Conservation (phyloP, 2,888 invertebrate species). For the Spodoptera littoralis region DNA sequence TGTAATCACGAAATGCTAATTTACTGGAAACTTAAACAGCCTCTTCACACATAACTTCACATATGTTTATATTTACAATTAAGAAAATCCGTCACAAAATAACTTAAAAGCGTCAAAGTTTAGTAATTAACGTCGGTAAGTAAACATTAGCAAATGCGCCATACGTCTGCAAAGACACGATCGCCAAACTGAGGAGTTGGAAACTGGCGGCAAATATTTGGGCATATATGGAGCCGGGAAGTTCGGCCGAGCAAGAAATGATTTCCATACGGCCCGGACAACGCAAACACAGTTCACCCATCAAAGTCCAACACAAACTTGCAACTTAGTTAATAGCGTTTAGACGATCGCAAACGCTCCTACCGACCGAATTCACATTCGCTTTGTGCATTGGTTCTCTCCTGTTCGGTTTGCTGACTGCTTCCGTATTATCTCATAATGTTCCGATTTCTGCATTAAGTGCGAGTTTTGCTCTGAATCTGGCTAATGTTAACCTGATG, state of each 20-base stretch:
- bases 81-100: constrained; percentile 45
- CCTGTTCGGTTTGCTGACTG: constrained; percentile 28
- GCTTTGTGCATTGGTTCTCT: constrained; percentile 66
- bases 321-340: constrained; percentile 86
- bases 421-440: constrained; percentile 33
- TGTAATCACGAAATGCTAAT: constrained; percentile 11
- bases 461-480: constrained; percentile 10
- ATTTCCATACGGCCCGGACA: constrained; percentile 83
- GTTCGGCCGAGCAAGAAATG: constrained; percentile 83
- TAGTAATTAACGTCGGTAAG: constrained; percentile 67
- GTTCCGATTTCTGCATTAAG: constrained; percentile 16
- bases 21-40: constrained; percentile 12
- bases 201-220: constrained; percentile 83
- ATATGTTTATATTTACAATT: constrained; percentile 31
- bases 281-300: constrained; percentile 82
- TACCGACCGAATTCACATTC: constrained; percentile 65
- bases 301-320: constrained; percentile 84
- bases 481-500: neutral
- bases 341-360: constrained; percentile 76
- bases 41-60: constrained; percentile 2
- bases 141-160: constrained; percentile 71
- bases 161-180: constrained; percentile 77
- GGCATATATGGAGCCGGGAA: constrained; percentile 78
- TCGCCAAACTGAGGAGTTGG: constrained; percentile 75
- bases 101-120: constrained; percentile 60